Conservation (phyloP, 2,113 vertebrate genomes). For the Aegithalos caudatus region DNA sequence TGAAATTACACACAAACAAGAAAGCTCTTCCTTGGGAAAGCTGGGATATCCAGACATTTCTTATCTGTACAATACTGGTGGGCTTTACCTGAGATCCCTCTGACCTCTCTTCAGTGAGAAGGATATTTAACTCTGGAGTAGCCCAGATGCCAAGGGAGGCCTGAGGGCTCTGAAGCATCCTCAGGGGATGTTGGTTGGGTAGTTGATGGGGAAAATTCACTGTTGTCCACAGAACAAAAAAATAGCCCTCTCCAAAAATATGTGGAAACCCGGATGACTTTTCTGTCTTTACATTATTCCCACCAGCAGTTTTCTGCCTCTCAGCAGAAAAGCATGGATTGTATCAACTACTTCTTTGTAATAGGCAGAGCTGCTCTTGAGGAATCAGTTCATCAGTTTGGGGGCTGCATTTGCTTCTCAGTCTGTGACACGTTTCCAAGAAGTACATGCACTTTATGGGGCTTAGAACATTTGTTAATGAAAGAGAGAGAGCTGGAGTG, state of each 20-base stretch:
- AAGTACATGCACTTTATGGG: conserved; percentile 9
- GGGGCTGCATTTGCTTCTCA: conserved; percentile 2
- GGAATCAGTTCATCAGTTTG: not conserved
- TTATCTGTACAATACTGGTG: accelerated
- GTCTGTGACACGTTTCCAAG: not conserved
- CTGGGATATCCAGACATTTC: not conserved
- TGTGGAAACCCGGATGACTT: not conserved
- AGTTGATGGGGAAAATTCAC: not conserved
- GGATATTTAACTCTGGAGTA: not conserved
- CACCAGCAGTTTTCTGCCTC: not conserved
- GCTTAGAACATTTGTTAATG: conserved; percentile 36
- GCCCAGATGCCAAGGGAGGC: not conserved
- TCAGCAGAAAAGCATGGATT: not conserved
- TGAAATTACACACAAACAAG: accelerated
- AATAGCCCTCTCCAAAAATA: not conserved
- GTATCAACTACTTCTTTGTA: conserved; percentile 18
- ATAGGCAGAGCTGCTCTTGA: not conserved
- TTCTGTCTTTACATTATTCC: not conserved
- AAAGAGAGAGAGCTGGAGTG: not conserved
- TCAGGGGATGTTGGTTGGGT: not conserved
- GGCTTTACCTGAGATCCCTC: not conserved
- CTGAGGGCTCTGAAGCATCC: not conserved
- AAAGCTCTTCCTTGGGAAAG: not conserved
- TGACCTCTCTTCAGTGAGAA: not conserved
- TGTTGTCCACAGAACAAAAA: not conserved